Conservation (phyloP, 1,140 invertebrate genomes). For the Formica exsecta region DNA sequence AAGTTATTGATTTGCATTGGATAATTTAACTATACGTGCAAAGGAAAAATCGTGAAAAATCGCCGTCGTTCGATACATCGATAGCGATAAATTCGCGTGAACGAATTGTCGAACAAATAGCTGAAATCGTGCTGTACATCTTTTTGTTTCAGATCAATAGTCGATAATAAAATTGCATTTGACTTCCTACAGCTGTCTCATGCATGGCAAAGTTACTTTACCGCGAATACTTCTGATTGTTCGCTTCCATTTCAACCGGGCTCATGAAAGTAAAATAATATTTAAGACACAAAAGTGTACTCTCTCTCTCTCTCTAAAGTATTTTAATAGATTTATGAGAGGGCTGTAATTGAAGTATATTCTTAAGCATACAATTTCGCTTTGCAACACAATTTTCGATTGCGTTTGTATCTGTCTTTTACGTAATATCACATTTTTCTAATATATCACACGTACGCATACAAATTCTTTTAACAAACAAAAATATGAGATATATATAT, state of each 20-base stretch:
- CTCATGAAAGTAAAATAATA: neutral
- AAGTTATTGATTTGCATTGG: neutral
- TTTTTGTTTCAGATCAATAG: slow-evolving; percentile 44
- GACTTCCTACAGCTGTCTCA: neutral
- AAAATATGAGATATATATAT: neutral
- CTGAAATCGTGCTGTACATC: neutral
- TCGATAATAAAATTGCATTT: slow-evolving; percentile 34
- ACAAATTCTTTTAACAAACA: neutral
- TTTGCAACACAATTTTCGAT: neutral
- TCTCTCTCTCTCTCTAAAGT: neutral
- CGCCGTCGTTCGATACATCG: neutral
- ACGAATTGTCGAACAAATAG: slow-evolving; percentile 29
- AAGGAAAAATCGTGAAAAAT: slow-evolving; percentile 16
- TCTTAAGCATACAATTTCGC: neutral
- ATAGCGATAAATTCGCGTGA: slow-evolving; percentile 21
- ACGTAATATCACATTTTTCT: neutral
- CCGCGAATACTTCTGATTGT: slow-evolving; percentile 2
- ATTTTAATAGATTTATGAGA: neutral
- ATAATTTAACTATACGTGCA: slow-evolving; percentile 20
- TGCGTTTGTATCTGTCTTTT: neutral
- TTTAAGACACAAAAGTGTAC: neutral
- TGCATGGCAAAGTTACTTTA: slow-evolving; percentile 25
- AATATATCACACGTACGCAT: neutral
- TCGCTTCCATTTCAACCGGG: neutral
- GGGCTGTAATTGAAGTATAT: neutral